phyloP scores from a whole-genome alignment of 2,113 vertebrate species.

The Osmerus mordax region DNA sequence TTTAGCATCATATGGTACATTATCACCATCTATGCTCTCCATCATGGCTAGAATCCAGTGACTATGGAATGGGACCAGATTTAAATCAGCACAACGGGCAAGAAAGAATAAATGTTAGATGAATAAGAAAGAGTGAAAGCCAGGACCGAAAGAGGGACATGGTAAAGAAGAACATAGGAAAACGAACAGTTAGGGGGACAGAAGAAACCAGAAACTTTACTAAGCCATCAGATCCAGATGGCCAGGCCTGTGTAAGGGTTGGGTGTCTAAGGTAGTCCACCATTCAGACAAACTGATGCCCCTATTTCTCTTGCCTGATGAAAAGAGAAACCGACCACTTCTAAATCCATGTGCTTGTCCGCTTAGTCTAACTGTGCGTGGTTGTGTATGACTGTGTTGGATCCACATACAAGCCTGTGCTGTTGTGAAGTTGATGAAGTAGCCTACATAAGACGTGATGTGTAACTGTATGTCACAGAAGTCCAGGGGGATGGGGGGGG shows the following conservation, averaged over 20 bases:
- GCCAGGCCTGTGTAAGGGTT: not conserved
- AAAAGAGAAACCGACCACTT: too few relatives aligned
- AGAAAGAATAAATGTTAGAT: not conserved
- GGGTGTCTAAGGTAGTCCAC: slow-evolving; percentile 8
- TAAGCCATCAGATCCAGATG: not conserved
- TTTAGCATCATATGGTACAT: too few relatives aligned
- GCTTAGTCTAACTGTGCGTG: too few relatives aligned
- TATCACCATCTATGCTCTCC: too few relatives aligned
- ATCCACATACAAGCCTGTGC: not conserved
- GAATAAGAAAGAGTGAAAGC: not conserved
- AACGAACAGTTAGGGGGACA: not conserved
- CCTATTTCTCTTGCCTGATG: too few relatives aligned
- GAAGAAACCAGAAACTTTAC: not conserved
- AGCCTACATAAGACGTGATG: not conserved
- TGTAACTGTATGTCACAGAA: too few relatives aligned
- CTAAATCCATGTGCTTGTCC: too few relatives aligned
- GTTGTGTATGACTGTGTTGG: too few relatives aligned
- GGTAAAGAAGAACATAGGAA: not conserved
- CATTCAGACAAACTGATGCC: not conserved
- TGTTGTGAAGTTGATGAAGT: slow-evolving; percentile 10
- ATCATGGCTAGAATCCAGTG: too few relatives aligned
- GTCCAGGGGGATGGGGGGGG: too few relatives aligned
- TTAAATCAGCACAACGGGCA: not conserved
- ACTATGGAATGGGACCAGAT: not conserved
- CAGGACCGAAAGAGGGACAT: not conserved